Evolutionary conservation across 2,888 invertebrate genomes (phyloP).

Genomic region (Meandrusa payeni): DNA sequence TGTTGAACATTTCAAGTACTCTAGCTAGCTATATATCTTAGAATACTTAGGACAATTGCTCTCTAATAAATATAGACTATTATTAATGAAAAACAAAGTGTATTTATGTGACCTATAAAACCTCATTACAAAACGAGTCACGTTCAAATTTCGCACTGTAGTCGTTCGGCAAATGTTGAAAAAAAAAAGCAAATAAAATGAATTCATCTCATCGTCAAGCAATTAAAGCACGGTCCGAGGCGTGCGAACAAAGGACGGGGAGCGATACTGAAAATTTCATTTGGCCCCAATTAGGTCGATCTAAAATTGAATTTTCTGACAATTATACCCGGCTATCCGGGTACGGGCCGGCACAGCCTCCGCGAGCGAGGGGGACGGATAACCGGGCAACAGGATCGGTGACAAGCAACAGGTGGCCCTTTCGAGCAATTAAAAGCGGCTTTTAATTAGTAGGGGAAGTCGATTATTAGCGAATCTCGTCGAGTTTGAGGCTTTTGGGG

Average conservation of each 20-base stretch:
- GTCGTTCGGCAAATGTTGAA: slow-evolving; percentile 27
- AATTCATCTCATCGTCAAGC: slow-evolving; percentile 63
- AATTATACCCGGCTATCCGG: slow-evolving; percentile 72
- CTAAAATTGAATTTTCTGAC: slow-evolving; percentile 73
- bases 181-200: slow-evolving; percentile 52
- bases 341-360: slow-evolving; percentile 73
- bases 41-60: too few species aligned
- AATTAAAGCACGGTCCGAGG: slow-evolving; percentile 58
- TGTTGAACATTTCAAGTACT: too few species aligned
- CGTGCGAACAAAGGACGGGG: slow-evolving; percentile 61
- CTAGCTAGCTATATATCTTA: too few species aligned
- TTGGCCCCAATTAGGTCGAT: slow-evolving; percentile 70
- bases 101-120: slow-evolving; percentile 12
- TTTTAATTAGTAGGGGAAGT: slow-evolving; percentile 78
- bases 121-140: slow-evolving; percentile 26
- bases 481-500: slow-evolving; percentile 64
- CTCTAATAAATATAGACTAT: too few species aligned
- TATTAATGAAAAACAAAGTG: too few species aligned
- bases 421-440: slow-evolving; percentile 75
- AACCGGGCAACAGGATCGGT: slow-evolving; percentile 38
- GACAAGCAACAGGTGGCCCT: slow-evolving; percentile 73
- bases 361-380: slow-evolving; percentile 41
- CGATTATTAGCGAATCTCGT: slow-evolving; percentile 73
- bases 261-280: slow-evolving; percentile 69
- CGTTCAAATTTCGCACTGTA: slow-evolving; percentile 28